Evolutionary conservation across 2,113 vertebrate genomes (phyloP), one percentile per base, ranked within the genome.

Genomic region (Eretmochelys imbricata): DNA sequence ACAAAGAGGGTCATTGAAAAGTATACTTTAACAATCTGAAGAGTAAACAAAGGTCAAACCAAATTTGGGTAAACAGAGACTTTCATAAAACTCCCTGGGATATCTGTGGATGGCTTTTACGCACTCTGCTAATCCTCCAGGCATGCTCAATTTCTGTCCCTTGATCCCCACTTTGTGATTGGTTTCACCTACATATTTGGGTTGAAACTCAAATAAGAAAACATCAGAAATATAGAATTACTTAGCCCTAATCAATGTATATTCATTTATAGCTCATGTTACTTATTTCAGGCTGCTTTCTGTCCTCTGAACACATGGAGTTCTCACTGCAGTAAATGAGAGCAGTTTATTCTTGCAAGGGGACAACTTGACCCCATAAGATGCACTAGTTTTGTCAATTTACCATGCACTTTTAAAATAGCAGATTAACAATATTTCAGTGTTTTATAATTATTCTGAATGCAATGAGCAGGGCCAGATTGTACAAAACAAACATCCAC

Each of bases 371-470:
- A n/a, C 27, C 62, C 80, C 48, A 85, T 95, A 81, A 94, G 93
- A 95, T 38, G 20, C 78, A 69, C 89, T 92, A 75, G 62, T 17
- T 91, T 0, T 3, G 2, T 83, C 75, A 78, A 85, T 84, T 85
- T 93, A 54, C 1, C 17, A 57, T 69, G 50, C 24, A 12, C 75
- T 78, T 53, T 91, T 85, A 84, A 80, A 85, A 89, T 79, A 83
- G 87, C 42, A 93, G 82, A 90, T 76, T 88, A 91, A 86, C 75
- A 93, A 25, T n/a, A 89, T 95, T 95, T 86, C 91, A 62, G 84
- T 97, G 95, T 48, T 97, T 92, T 94, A 93, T 82, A 93, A 81
- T 0, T 3, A 93, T 0, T 83, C 54, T 19, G 91, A 95, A 87
- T 54, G 53, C 57, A 95, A 80, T 0, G 4, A 91, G 76, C 57